Conservation (phyloP, 2,888 invertebrate genomes). For the Cheiracanthium punctorium region DNA sequence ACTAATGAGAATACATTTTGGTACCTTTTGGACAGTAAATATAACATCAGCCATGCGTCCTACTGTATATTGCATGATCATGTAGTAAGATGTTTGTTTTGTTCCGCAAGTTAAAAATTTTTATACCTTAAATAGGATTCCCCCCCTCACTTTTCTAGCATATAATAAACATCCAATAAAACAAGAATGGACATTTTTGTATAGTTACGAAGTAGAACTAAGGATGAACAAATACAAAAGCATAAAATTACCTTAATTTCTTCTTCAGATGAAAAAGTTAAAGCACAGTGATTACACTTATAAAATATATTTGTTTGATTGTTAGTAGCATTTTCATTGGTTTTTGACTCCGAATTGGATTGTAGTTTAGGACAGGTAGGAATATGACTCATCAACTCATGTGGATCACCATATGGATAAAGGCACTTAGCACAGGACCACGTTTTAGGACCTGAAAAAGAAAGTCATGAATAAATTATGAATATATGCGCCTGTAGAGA, state of each 20-base stretch:
- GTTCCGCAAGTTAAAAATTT: too few species aligned
- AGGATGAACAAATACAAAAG: neutral
- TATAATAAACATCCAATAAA: too few species aligned
- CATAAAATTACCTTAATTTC: slow-evolving; percentile 60
- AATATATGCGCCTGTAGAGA: too few species aligned
- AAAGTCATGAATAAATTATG: neutral
- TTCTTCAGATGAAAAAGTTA: slow-evolving; percentile 69
- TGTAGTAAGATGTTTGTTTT: too few species aligned
- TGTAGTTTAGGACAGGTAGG: slow-evolving; percentile 70
- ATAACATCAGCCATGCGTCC: too few species aligned
- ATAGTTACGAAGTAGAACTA: too few species aligned
- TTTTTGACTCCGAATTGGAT: slow-evolving; percentile 48
- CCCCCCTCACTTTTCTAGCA: too few species aligned
- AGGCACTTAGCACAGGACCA: slow-evolving; percentile 73
- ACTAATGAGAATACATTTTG: too few species aligned
- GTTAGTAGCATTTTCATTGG: slow-evolving; percentile 27
- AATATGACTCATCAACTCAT: slow-evolving; percentile 71
- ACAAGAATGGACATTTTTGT: too few species aligned
- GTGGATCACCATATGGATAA: slow-evolving; percentile 71
- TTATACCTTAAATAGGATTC: too few species aligned
- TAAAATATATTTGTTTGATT: slow-evolving; percentile 47
- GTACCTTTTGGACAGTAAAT: too few species aligned
- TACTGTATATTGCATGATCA: too few species aligned
- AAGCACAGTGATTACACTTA: slow-evolving; percentile 69
- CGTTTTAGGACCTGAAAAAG: slow-evolving; percentile 67